Base-by-base conservation (phyloP, 1,140 invertebrate genomes). In the Elymnias hypermnestra region DNA sequence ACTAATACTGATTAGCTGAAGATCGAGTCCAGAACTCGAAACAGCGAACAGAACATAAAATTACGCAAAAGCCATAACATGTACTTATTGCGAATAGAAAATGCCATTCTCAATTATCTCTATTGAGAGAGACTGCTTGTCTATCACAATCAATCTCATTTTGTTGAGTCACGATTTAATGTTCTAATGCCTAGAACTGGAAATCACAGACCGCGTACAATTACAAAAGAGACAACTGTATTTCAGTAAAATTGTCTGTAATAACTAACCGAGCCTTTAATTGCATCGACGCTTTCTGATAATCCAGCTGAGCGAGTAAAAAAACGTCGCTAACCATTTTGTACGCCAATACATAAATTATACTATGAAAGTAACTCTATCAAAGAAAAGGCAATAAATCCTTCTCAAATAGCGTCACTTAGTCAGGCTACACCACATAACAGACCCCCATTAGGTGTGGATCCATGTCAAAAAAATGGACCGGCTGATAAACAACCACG, bases 401-500 rank as follows among this genome's bases (percentile, higher is more conserved):
- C 19, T 21, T 21, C 19, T 21, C 3, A 3, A 21, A 6, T 21
- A 21, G 19, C 19, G 6, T 4, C 19, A 21, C 3, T 21, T n/a
- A n/a, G 19, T 21, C 6, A 21, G 19, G 23, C 2, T 12, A 29
- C 26, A 12, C 23, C 5, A 29, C 26, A 3, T 29, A 12, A 12
- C 12, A 10, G 26, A 29, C 9, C 9, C 17, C 26, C 21, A 40
- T 44, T 51, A 29, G 12, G 36, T 35, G 18, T 46, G 28, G n/a
- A 46, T 43, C 28, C 41, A 18, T 8, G 29, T 33, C 9, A 33
- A 31, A 29, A 29, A 31, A 29, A 29, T 12, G 9, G 8, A n/a
- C 58, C 50, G 44, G 46, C 56, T 63, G 64, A 65, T 69, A 74
- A 76, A 63, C 60, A 70, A 48, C 46, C 51, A 53, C 52, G 58